Percentiles rank a stretch among this genome's conserved stretches.
Evolutionary conservation across 2,113 vertebrate species (phyloP).

Genomic region (Arenaria interpres): DNA sequence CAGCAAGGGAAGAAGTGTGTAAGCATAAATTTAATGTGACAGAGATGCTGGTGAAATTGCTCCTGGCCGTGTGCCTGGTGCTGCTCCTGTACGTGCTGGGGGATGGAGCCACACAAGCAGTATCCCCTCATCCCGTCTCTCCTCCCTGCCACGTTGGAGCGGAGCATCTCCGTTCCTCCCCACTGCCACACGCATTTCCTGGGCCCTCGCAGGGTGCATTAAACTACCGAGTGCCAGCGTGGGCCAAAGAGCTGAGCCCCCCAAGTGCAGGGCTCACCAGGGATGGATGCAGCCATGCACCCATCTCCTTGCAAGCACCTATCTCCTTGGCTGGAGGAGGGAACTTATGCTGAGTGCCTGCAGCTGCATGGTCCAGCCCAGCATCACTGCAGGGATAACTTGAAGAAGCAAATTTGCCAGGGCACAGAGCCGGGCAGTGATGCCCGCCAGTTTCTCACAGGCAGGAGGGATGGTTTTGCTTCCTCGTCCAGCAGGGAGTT

Average conservation of each 20-base stretch:
- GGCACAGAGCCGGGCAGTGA: not conserved
- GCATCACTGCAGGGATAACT: not conserved
- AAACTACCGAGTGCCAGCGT: rapidly evolving
- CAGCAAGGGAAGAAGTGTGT: not conserved
- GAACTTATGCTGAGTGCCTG: not conserved
- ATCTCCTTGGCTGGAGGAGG: too few species aligned
- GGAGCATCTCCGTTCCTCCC: not conserved
- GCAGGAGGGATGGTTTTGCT: not conserved
- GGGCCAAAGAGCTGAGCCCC: not conserved
- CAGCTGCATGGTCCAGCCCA: not conserved
- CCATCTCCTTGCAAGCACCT: not conserved
- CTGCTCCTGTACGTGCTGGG: rapidly evolving
- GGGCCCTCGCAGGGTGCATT: not conserved
- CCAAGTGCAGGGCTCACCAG: not conserved
- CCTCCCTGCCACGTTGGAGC: rapidly evolving
- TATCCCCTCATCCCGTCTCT: rapidly evolving
- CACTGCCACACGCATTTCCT: rapidly evolving
- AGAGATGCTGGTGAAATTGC: not conserved
- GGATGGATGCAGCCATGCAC: not conserved
- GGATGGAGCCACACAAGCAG: not conserved
- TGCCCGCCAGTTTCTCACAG: not conserved
- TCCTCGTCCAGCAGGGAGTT: constrained; percentile 56
- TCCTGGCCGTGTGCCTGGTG: not conserved
- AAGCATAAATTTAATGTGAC: not conserved
- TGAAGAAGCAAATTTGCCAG: not conserved